Percentiles rank a stretch among this genome's conserved stretches.
These are phyloP conservation scores for Andrena chrysosceles DNA, from an alignment of 2,888 invertebrate species.

Conservation along the genomic window DNA sequence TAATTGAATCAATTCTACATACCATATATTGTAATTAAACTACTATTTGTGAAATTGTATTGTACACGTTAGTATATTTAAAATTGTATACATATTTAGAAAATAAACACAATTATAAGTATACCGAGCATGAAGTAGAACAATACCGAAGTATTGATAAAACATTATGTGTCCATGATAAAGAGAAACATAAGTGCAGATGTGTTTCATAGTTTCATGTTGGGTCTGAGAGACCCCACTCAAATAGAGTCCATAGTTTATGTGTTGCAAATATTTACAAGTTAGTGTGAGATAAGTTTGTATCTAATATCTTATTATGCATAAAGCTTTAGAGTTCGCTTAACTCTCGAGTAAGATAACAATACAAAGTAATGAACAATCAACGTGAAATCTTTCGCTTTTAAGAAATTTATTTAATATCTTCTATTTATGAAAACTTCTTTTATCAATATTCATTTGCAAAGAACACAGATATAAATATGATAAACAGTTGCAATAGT, in stretches of 20 bases:
- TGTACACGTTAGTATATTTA: too few species aligned
- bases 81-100: too few species aligned
- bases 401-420: neutral
- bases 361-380: neutral
- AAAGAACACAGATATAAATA: slow-evolving; percentile 6
- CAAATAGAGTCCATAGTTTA: too few species aligned
- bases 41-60: too few species aligned
- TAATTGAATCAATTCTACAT: too few species aligned
- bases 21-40: too few species aligned
- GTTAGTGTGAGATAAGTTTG: neutral
- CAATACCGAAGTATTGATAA: slow-evolving; percentile 37
- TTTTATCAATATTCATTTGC: neutral
- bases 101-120: too few species aligned
- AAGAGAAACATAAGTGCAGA: neutral
- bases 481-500: slow-evolving; percentile 1
- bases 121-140: neutral
- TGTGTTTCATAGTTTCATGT: neutral
- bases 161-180: slow-evolving; percentile 23
- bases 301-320: neutral
- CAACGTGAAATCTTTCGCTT: neutral
- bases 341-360: neutral
- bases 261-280: neutral
- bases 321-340: neutral
- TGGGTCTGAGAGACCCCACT: too few species aligned
- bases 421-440: neutral